Base-by-base conservation (phyloP, 2,888 invertebrate genomes). In the Acanthosepion lycidas region DNA sequence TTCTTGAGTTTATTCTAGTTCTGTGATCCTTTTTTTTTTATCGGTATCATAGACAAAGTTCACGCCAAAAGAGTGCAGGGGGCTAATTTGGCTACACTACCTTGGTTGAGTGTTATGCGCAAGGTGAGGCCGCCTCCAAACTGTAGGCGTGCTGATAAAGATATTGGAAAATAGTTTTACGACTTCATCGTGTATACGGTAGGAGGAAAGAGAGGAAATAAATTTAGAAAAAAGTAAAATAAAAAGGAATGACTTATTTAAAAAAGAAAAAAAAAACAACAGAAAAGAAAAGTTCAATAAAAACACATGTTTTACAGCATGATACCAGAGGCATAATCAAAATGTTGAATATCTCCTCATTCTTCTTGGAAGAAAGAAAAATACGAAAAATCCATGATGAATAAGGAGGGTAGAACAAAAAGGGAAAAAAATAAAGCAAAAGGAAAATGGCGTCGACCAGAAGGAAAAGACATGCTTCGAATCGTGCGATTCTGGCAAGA, bases 381-480 rank as follows among this genome's bases (percentile, higher is more conserved):
- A 59, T 59, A 59, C 59, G 6, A 55, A 20, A 20, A 51, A 51
- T 15, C 51, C 51, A 51, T 4, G 15, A 51, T 51, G 51, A 51
- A 51, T 42, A 55, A 55, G 20, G 20, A 78, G 28, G 28, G 3
- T 26, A 28, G 4, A n/a, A 78, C 12, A 78, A 78, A n/a, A 33
- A n/a, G 3, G 6, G 15, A 78, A n/a, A n/a, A 12, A 78, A 78
- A 28, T 9, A 1, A 9, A 12, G 28, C 9, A 28, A 78, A n/a
- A 28, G 26, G 78, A n/a, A 78, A n/a, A 78, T 78, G 78, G n/a
- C 33, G n/a, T 78, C 78, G n/a, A 78, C n/a, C n/a, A 78, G 78
- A 78, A 78, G 78, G 78, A 78, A 78, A 78, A 78, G 78, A 78
- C 33, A 78, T 78, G n/a, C 78, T 33, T 78, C 78, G 78, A 78